Conservation (phyloP, 2,888 invertebrate species). For the Bellardia pandia region DNA sequence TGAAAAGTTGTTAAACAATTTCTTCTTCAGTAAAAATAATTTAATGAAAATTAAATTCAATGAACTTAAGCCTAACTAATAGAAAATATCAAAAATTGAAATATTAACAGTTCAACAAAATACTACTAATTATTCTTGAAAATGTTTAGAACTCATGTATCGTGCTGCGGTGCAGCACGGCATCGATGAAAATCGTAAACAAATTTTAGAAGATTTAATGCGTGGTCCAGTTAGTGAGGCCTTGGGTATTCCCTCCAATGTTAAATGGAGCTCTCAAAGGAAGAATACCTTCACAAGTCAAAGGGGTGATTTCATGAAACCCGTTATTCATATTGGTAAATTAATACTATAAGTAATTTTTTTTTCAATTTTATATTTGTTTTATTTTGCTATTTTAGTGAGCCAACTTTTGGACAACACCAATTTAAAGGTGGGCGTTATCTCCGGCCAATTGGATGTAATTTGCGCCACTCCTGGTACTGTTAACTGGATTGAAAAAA, state of each 20-base stretch:
- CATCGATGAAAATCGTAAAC: conserved; percentile 80
- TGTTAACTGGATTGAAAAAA: conserved; percentile 89
- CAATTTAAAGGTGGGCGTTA: conserved; percentile 88
- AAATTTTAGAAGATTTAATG: conserved; percentile 87
- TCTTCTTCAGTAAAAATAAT: too few relatives aligned
- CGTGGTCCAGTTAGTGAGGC: conserved; percentile 88
- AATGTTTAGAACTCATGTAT: conserved; percentile 79
- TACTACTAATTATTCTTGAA: too few relatives aligned
- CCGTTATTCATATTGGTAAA: conserved; percentile 88
- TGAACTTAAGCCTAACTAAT: too few relatives aligned
- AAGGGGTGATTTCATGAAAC: conserved; percentile 91
- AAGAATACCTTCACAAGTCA: conserved; percentile 86
- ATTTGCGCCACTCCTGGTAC: conserved; percentile 93
- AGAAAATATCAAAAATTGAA: too few relatives aligned
- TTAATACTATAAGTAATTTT: background rate
- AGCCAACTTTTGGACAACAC: conserved; percentile 89
- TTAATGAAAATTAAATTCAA: too few relatives aligned
- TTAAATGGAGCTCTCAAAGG: conserved; percentile 88
- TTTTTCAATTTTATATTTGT: background rate
- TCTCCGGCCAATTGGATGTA: conserved; percentile 92
- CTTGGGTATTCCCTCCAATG: conserved; percentile 87
- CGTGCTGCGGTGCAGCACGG: conserved; percentile 80
- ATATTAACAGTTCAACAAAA: too few relatives aligned
- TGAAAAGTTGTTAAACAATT: too few relatives aligned
- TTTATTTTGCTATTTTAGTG: conserved; percentile 85